A percentile compares a stretch with the other conserved stretches of the same genome.
These are phyloP conservation scores for Drosophila mayri DNA, from an alignment of 1,140 invertebrate genomes.

Conservation along the genomic window DNA sequence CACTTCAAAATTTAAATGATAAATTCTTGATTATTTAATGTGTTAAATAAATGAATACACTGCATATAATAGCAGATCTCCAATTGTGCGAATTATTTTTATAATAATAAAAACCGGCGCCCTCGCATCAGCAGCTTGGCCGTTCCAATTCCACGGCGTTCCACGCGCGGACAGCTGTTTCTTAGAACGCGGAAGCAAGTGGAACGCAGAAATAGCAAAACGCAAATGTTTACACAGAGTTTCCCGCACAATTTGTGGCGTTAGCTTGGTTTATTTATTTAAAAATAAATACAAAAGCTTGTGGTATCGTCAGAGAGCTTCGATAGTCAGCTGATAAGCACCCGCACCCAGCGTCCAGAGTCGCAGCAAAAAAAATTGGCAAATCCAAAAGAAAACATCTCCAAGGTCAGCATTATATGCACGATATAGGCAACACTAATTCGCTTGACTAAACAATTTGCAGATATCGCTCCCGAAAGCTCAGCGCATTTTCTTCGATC, in stretches of 20 bases:
- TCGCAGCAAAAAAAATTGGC: slow-evolving; percentile 28
- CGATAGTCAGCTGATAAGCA: slow-evolving; percentile 55
- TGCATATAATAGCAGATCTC: not conserved
- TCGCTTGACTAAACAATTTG: slow-evolving; percentile 49
- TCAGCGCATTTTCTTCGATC: slow-evolving; percentile 18
- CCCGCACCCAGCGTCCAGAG: slow-evolving; percentile 10
- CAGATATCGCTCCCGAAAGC: slow-evolving; percentile 49
- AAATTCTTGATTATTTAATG: too few species aligned
- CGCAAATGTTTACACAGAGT: slow-evolving; percentile 29
- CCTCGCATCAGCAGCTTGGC: slow-evolving; percentile 3
- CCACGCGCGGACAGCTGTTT: slow-evolving; percentile 44
- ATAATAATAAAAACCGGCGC: not conserved
- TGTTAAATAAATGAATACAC: not conserved
- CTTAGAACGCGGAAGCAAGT: not conserved
- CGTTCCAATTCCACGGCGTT: slow-evolving; percentile 31
- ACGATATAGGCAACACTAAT: slow-evolving; percentile 38
- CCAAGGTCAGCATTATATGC: slow-evolving; percentile 53
- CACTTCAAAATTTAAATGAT: not conserved
- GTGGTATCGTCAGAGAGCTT: slow-evolving; percentile 44
- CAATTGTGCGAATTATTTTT: not conserved
- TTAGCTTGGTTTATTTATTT: slow-evolving; percentile 18
- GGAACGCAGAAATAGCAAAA: slow-evolving; percentile 7
- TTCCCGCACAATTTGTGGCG: slow-evolving; percentile 13
- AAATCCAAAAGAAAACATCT: slow-evolving; percentile 30
- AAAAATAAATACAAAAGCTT: slow-evolving; percentile 34